Conservation (phyloP, 2,113 vertebrate species). For the Nettapus auritus region DNA sequence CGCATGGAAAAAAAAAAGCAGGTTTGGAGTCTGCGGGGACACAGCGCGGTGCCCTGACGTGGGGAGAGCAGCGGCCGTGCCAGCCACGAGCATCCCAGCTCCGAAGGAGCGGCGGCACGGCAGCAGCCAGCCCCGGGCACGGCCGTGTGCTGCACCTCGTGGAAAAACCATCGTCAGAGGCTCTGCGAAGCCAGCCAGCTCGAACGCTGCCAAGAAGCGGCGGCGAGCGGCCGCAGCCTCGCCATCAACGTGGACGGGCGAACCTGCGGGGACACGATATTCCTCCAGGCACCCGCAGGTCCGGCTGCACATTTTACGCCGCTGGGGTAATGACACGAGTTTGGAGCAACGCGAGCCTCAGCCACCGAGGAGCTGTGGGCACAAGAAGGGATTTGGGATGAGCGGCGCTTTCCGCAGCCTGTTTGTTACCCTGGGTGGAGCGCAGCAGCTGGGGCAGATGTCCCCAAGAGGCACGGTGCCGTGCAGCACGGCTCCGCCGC, state of each 20-base stretch:
- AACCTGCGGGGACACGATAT: not conserved
- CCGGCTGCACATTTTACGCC: not conserved
- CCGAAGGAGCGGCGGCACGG: rapidly evolving
- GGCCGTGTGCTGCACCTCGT: not conserved
- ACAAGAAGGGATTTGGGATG: conserved; percentile 23
- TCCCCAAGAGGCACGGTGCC: conserved; percentile 30
- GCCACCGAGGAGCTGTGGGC: not conserved
- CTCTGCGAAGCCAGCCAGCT: not conserved
- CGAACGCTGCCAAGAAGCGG: not conserved
- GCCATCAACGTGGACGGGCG: conserved; percentile 15
- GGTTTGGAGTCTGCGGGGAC: not conserved
- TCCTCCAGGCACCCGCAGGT: not conserved
- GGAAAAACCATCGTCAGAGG: conserved; percentile 24
- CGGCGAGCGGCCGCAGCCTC: not conserved
- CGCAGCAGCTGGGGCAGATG: conserved; percentile 17
- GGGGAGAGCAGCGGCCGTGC: too few relatives aligned
- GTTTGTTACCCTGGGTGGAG: conserved; percentile 54
- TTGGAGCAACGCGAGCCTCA: not conserved
- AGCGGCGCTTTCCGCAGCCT: conserved; percentile 20
- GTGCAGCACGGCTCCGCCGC: not conserved
- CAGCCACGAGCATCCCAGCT: not conserved
- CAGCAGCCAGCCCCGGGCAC: not conserved
- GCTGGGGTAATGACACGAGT: not conserved
- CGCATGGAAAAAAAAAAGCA: rapidly evolving
- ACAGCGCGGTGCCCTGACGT: not conserved